Conservation (phyloP, 2,888 invertebrate genomes). For the Beris chalybata region DNA sequence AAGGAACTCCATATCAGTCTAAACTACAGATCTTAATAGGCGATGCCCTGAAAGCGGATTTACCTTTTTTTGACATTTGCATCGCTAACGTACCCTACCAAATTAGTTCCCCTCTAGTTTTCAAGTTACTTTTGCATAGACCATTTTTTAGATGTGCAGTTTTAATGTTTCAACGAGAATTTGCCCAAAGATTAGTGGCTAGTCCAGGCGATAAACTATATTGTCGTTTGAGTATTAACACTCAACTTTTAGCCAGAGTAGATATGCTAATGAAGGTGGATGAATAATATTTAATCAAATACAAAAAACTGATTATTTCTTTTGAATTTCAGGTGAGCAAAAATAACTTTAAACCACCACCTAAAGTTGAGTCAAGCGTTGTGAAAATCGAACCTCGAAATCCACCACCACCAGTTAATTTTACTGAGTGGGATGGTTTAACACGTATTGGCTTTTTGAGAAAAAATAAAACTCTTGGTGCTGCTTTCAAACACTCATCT, state of each 20-base stretch:
- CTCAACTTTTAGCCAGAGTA: slow-evolving; percentile 91
- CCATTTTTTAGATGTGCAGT: slow-evolving; percentile 91
- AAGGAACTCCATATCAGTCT: slow-evolving; percentile 81
- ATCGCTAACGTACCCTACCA: slow-evolving; percentile 99
- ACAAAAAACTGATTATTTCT: neutral
- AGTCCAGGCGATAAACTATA: slow-evolving; percentile 97
- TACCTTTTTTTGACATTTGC: slow-evolving; percentile 97
- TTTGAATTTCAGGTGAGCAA: slow-evolving; percentile 76
- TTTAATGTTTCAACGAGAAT: slow-evolving; percentile 98
- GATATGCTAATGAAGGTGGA: slow-evolving; percentile 92
- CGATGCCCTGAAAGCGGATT: slow-evolving; percentile 89
- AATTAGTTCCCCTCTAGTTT: slow-evolving; percentile 94
- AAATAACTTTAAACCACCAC: slow-evolving; percentile 98
- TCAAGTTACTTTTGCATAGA: slow-evolving; percentile 87
- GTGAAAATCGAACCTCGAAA: slow-evolving; percentile 96
- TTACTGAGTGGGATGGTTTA: slow-evolving; percentile 97
- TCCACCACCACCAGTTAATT: slow-evolving; percentile 95
- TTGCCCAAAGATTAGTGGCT: slow-evolving; percentile 94
- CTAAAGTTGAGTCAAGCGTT: slow-evolving; percentile 98
- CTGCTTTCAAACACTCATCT: slow-evolving; percentile 84
- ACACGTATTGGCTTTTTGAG: slow-evolving; percentile 92
- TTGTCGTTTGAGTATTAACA: slow-evolving; percentile 94
- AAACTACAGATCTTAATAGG: slow-evolving; percentile 93
- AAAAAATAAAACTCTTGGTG: slow-evolving; percentile 94
- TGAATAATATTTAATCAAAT: neutral